Conservation (phyloP, 2,113 vertebrate genomes). For the Dasypus novemcinctus region DNA sequence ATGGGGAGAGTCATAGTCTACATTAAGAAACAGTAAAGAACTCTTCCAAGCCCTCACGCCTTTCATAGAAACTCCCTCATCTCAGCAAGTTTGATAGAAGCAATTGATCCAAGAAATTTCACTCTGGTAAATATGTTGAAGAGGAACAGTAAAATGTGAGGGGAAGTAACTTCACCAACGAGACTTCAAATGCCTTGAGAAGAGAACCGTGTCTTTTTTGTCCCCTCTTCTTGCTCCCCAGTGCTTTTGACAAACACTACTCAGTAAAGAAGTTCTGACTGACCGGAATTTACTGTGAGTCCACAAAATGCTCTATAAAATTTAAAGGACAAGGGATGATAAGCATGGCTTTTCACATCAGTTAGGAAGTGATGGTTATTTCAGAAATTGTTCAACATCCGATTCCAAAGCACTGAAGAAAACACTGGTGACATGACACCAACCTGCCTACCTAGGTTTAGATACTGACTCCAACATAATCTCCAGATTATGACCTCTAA, state of each 20-base stretch:
- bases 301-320: fast-evolving
- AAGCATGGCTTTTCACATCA: not conserved
- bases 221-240: not conserved
- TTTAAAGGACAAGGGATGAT: fast-evolving
- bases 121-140: not conserved
- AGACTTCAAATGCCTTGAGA: not conserved
- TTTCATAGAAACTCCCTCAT: not conserved
- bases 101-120: not conserved
- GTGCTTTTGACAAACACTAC: not conserved
- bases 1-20: not conserved
- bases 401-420: not conserved
- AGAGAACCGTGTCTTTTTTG: not conserved
- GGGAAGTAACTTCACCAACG: not conserved
- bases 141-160: not conserved
- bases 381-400: not conserved
- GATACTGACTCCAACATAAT: not conserved
- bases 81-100: not conserved
- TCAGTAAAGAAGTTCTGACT: not conserved
- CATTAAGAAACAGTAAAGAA: not conserved
- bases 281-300: not conserved
- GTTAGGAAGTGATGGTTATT: not conserved
- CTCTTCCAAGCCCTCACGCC: not conserved
- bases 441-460: not conserved
- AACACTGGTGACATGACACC: fast-evolving
- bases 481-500: not conserved